Conservation (phyloP, 2,888 invertebrate species). For the Hemicrepidius hirtus region DNA sequence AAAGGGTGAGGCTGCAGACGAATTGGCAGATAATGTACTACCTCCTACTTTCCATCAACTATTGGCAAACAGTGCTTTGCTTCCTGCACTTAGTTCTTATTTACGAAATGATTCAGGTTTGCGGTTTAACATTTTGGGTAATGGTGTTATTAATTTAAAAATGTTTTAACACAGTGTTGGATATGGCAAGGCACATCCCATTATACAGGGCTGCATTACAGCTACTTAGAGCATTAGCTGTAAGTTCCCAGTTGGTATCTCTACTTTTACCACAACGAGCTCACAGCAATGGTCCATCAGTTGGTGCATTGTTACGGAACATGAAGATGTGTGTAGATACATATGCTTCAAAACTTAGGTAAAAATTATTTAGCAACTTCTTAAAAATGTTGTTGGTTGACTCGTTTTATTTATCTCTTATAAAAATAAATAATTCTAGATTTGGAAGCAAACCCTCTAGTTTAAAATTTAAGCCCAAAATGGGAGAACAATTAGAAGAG, state of each 20-base stretch:
- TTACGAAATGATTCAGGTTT: slow-evolving; percentile 90
- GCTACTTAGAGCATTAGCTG: slow-evolving; percentile 84
- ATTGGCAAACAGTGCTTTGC: slow-evolving; percentile 86
- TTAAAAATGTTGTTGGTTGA: too few relatives aligned
- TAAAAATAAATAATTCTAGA: slow-evolving; percentile 52
- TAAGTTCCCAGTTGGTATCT: slow-evolving; percentile 76
- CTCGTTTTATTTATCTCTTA: too few relatives aligned
- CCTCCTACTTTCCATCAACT: slow-evolving; percentile 85
- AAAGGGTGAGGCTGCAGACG: slow-evolving; percentile 74
- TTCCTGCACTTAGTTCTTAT: slow-evolving; percentile 92
- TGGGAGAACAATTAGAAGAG: slow-evolving; percentile 74
- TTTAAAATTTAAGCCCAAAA: slow-evolving; percentile 62
- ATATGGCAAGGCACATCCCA: slow-evolving; percentile 97
- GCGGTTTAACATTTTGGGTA: too few relatives aligned
- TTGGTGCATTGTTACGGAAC: slow-evolving; percentile 86
- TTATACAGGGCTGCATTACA: slow-evolving; percentile 91
- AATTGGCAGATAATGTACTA: slow-evolving; percentile 72
- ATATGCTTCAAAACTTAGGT: slow-evolving; percentile 90
- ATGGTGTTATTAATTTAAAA: background rate
- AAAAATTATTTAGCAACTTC: slow-evolving; percentile 60
- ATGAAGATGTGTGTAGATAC: slow-evolving; percentile 96
- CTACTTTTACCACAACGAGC: slow-evolving; percentile 77
- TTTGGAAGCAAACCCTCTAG: slow-evolving; percentile 62
- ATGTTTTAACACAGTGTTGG: slow-evolving; percentile 80
- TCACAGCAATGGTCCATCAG: slow-evolving; percentile 74